A percentile compares a stretch with the other conserved stretches of the same genome.
Conservation (phyloP, 2,797 vertebrate genomes). For the Masticophis lateralis region DNA sequence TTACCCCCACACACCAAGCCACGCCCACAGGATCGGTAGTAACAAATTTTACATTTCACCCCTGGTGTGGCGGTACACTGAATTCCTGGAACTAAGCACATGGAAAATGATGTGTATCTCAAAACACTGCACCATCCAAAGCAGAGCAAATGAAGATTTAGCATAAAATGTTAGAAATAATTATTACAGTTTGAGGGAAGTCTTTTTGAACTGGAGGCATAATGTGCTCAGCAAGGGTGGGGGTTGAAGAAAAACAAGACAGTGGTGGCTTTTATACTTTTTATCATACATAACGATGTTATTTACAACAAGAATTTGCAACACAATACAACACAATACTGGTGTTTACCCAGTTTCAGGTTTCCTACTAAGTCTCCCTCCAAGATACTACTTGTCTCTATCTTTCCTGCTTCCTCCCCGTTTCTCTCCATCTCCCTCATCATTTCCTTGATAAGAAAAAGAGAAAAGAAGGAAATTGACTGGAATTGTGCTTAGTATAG, state of each 20-base stretch:
- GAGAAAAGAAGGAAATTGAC: not conserved
- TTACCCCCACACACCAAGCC: too few species aligned
- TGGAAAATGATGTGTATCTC: conserved; percentile 59
- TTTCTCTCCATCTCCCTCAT: not conserved
- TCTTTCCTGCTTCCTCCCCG: not conserved
- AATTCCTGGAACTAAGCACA: conserved; percentile 70
- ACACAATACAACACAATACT: not conserved
- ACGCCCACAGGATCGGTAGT: too few species aligned
- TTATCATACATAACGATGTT: not conserved
- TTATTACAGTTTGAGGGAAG: not conserved
- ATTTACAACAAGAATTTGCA: not conserved
- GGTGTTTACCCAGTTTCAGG: not conserved
- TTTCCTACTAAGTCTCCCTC: not conserved
- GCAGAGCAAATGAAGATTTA: conserved; percentile 56
- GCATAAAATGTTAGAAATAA: conserved; percentile 47
- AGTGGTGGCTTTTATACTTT: not conserved
- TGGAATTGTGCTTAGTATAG: not conserved
- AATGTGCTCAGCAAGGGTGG: not conserved
- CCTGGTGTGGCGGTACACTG: conserved; percentile 54
- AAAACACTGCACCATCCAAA: conserved; percentile 56
- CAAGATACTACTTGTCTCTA: not conserved
- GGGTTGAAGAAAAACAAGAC: not conserved
- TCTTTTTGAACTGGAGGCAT: not conserved
- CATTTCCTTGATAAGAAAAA: not conserved
- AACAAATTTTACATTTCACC: too few species aligned